Evolutionary conservation across 1,140 invertebrate species (phyloP), one percentile per base, ranked within the genome.

Genomic region (Parasteatoda tepidariorum): DNA sequence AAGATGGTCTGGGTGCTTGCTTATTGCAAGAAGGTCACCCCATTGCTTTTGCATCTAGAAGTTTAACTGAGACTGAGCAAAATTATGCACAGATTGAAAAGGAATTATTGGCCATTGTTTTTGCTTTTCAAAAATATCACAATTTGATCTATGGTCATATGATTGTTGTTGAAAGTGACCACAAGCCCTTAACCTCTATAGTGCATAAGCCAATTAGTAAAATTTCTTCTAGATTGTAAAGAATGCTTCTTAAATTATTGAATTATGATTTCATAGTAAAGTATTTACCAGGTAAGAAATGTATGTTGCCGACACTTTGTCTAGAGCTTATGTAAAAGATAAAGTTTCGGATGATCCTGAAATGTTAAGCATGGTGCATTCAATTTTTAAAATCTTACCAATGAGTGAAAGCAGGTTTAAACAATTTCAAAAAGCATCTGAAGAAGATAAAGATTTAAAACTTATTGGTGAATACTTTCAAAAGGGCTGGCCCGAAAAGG

Each of bases 1-100:
- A 79, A 62, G 30, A 57, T 64, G 73, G 74, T 3, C 18, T 70
- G 26, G 76, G 78, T 34, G 30, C 18, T 24, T 33, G 41, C 31
- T 68, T 81, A 38, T 11, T 70, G 24, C 78, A 81, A 30, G 13
- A 68, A 31, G 64, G 31, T 3, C 67, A 70, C 6, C 67, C 67
- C 1, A 30, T 70, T 1, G 38, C 33, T 38, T 70, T 68, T 68
- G 22, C 24, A 9, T 68, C 66, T 41, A 34, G 66, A 48, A 68
- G 22, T 41, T 4, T 6, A 68, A 38, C 30, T 11, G 33, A 38
- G 24, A 34, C 3, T 38, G 33, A 68, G 22, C 3, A 85, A 57
- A 68, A 62, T 0, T 91, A 88, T 84, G 85, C 87, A 2, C 89
- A 91, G 81, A 89, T 91, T 18, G 89, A 91, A 59, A 90, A 89